Evolutionary conservation across 2,113 vertebrate species (phyloP), one percentile per base, ranked within the genome.

Genomic region (Vicugna pacos): DNA sequence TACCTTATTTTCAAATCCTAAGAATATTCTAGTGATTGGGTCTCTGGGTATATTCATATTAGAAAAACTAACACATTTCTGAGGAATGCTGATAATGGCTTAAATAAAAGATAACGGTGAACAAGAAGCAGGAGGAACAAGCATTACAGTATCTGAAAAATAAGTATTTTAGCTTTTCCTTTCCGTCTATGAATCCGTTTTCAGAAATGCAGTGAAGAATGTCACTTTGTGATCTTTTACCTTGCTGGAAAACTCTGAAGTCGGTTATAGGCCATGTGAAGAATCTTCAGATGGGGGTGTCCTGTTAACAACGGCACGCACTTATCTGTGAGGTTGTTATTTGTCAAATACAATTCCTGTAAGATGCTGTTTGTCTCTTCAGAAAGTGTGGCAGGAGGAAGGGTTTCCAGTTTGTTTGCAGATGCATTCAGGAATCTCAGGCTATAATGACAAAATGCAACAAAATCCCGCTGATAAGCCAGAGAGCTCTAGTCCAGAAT

Each of bases 181-280:
- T 56, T 54, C 46, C 54, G 28, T 6, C 64, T 58, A 26, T 7
- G 54, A 58, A 13, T 4, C 19, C 11, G 1, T 32, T 73, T 65
- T 46, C 38, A 84, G 79, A 85, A 86, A 77, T 8, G 19, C 24
- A 64, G 3, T 3, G 9, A n/a, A 60, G 16, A 69, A 5, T 0
- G 3, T 7, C 62, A 13, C 35, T 79, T 13, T 1, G 26, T 16
- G 80, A 56, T 8, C 30, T 75, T 35, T 95, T 97, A 99, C 99
- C 99, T 99, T 48, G 99, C 99, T 6, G 99, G 99, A 95, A 99
- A 99, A 96, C 99, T 99, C 97, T 99, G 99, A 6, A 99, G 99
- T 67, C 99, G 99, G 97, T 99, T 99, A 97, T 99, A 99, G 90
- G 99, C 99, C 99, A 99, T 99, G 98, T 99, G 99, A 69, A 99